phyloP scores from a whole-genome alignment of 2,797 vertebrate species.

The Tragelaphus eurycerus region DNA sequence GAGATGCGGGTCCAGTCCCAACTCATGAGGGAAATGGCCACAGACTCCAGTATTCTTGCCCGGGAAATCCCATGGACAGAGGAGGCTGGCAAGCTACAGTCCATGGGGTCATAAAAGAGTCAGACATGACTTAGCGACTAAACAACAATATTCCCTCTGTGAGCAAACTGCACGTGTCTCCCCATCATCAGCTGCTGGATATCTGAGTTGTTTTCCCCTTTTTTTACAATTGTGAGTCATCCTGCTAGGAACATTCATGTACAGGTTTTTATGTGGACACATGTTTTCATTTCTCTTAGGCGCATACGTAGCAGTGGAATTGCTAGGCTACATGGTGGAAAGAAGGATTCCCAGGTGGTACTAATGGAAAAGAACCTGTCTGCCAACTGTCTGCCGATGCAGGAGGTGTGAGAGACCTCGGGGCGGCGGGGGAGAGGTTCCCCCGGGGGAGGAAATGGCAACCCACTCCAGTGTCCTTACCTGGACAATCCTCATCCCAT shows the following conservation, averaged over 20 bases:
- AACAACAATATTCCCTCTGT: background rate
- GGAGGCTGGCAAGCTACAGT: background rate
- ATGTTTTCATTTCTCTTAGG: background rate
- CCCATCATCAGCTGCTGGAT: background rate
- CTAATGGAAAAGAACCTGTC: background rate
- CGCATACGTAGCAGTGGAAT: background rate
- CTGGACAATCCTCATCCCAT: too few relatives aligned
- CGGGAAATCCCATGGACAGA: background rate
- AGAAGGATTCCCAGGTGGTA: background rate
- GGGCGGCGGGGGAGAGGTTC: too few relatives aligned
- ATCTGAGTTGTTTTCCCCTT: background rate
- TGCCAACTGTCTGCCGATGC: background rate
- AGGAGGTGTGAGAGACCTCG: too few relatives aligned
- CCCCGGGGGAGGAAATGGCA: too few relatives aligned
- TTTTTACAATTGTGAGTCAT: background rate
- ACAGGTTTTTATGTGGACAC: background rate
- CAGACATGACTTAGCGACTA: fast-evolving
- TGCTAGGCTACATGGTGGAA: background rate
- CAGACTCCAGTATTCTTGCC: background rate
- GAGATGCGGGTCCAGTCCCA: background rate
- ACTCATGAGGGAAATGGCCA: background rate
- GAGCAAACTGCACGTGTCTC: fast-evolving
- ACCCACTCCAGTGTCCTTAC: too few relatives aligned
- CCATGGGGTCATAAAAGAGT: background rate
- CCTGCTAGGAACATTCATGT: fast-evolving